Base-by-base conservation (phyloP, 2,797 vertebrate species). In the Cygnus olor region DNA sequence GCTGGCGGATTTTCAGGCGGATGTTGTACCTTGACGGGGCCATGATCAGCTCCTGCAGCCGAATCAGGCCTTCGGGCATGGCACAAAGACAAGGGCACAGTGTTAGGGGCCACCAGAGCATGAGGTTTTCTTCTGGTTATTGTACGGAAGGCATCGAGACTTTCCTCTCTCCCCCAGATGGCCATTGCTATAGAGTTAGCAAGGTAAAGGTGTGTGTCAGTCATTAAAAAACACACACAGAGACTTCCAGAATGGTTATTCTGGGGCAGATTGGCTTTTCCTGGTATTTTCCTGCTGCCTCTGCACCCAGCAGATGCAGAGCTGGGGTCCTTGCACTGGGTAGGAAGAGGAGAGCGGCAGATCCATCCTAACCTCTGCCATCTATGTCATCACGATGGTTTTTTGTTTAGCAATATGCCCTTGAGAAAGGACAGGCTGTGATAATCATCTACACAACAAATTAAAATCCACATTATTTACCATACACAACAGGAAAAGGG, bases 21-120 rank as follows among this genome's bases (percentile, higher is more conserved):
- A 99, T 99, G 97, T 99, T 99, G 97, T 99, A 99, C 92, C 99
- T 98, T 4, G 99, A 99, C 0, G 99, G 99, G 60, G 99, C 99
- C 99, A 99, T 99, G 95, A 99, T 99, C 93, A 99, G 98, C 97
- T 99, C 99, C 96, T 99, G 99, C 88, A 99, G 98, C 90, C 99
- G 98, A 61, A 99, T 99, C 34, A 99, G 98, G 95, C 99, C 99
- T 99, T 97, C 2, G 44, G 45, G 94, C 16, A 10, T 11, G 19
- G 40, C 80, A 92, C 74, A 94, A 60, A 97, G 89, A 96, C 66
- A 97, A 78, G 10, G 18, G 71, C 89, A 61, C 32, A n/a, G 83
- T 0, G 22, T 93, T 38, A 94, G 17, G 10, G 90, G 4, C 0
- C 7, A 14, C 21, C 49, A 51, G 22, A 5, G 49, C 24, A 51